Base-by-base conservation (phyloP, 2,113 vertebrate species). In the Phalacrocorax aristotelis region DNA sequence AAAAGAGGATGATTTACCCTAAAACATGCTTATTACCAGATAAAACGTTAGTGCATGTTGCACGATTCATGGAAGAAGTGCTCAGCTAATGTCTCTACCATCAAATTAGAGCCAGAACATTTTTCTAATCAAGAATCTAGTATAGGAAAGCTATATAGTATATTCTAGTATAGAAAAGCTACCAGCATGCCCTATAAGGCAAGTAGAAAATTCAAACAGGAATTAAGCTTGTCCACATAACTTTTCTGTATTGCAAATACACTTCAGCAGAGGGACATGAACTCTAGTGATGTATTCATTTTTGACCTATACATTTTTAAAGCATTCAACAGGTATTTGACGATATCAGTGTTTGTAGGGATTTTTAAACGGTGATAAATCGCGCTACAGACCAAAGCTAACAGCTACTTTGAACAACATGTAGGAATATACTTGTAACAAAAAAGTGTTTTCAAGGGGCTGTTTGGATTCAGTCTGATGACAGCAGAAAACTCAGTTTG, bases 331-430 rank as follows among this genome's bases (percentile, higher is more conserved):
- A 70, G 9, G 17, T 72, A 80, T 85, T 72, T 49, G 30, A 81
- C 10, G 6, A 6, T 13, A 46, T 10, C 6, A 27, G 0, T 26
- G 18, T 46, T 46, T 57, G 29, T 3, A 57, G 6, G 6, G 15
- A 44, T 68, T 82, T 94, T 83, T 57, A 66, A 66, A 44, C 14
- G 54, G 13, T 36, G 38, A 15, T 10, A 91, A 91, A 62, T 54
- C 15, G 40, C 84, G 60, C 27, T 77, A 62, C 10, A 65, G 46
- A 48, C 9, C 72, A 84, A 87, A 93, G 46, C 18, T 57, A 58
- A 70, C 25, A 74, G 36, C 29, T 29, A 40, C 26, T 51, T 61
- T 52, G 40, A 42, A 82, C 36, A 77, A 69, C 9, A 36, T 6
- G 5, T 17, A 74, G 36, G 55, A 96, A 83, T 14, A 61, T 2